These are phyloP conservation scores for Chloroclysta siterata DNA, from an alignment of 2,888 invertebrate species.

Conservation along the genomic window DNA sequence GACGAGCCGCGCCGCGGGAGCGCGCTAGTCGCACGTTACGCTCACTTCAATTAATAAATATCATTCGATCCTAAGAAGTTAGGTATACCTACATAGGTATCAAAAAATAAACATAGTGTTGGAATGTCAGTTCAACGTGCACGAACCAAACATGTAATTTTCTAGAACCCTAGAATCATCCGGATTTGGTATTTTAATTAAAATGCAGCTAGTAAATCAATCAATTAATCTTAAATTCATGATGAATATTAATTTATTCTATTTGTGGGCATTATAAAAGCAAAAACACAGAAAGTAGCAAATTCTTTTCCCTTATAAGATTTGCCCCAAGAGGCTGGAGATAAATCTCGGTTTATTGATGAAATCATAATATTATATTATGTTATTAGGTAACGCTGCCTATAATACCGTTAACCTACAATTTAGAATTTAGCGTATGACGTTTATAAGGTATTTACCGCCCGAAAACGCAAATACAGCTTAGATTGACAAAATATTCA, in stretches of 20 bases:
- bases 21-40: slow-evolving; percentile 29
- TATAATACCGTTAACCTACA: background rate
- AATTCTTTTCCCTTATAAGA: slow-evolving; percentile 11
- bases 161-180: background rate
- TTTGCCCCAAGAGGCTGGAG: slow-evolving; percentile 23
- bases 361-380: slow-evolving; percentile 21
- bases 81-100: too few relatives aligned
- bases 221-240: slow-evolving; percentile 30
- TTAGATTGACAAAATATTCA: too few relatives aligned
- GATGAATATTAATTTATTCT: slow-evolving; percentile 29
- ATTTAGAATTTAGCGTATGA: too few relatives aligned
- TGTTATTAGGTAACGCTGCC: slow-evolving; percentile 13
- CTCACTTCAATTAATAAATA: slow-evolving; percentile 21
- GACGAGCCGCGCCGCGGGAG: slow-evolving; percentile 43
- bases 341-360: slow-evolving; percentile 35
- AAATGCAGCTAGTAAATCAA: slow-evolving; percentile 27
- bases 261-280: slow-evolving; percentile 16
- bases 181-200: slow-evolving; percentile 10
- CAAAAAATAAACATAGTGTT: slow-evolving; percentile 5
- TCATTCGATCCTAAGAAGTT: too few relatives aligned
- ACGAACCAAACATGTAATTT: too few relatives aligned
- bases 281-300: slow-evolving; percentile 20
- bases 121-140: background rate
- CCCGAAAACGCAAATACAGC: too few relatives aligned
- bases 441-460: too few relatives aligned